Base-by-base conservation (phyloP, 2,888 invertebrate species). In the Drosophila incognita region DNA sequence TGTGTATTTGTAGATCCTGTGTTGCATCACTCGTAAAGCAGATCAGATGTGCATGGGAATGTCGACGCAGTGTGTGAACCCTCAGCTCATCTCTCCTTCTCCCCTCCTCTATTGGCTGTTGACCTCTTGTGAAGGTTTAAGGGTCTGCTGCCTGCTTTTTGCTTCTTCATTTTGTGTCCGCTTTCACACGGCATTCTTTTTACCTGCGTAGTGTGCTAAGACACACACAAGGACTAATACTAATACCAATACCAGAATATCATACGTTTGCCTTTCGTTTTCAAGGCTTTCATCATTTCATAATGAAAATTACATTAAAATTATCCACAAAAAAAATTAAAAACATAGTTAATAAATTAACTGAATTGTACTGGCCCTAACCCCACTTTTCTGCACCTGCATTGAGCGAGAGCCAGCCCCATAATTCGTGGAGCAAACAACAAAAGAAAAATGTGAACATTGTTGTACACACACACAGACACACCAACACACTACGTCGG, bases 321-420 rank as follows among this genome's bases (percentile, higher is more conserved):
- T 42, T 15, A n/a, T 38, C 38, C 27, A 13, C 4, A 21, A 13
- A 29, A 40, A 18, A n/a, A 18, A 59, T 42, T n/a, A 5, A 13
- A 33, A 52, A 58, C 21, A 75, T 46, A 73, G 58, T 73, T 73
- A n/a, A 35, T 59, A 49, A 74, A 52, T 60, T 79, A 61, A 61
- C 57, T 69, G 10, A 82, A 59, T 69, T 64, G 40, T 64, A 42
- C 42, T 42, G 52, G 61, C 69, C 88, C 89, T 86, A 86, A 86
- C 86, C 86, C 86, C 88, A 86, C 86, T 86, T 86, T 86, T 86
- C 77, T 79, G 78, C 90, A 90, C 91, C 90, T 91, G 86, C 88
- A 90, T 65, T 82, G 65, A 70, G 71, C 76, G 69, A 72, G 69
- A 71, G 77, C 70, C 81, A 83, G 82, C 85, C 81, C 89, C 82